A percentile compares a stretch with the other conserved stretches of the same genome.
These are phyloP conservation scores for Notothenia rossii DNA, from an alignment of 2,113 vertebrate species.

Conservation along the genomic window DNA sequence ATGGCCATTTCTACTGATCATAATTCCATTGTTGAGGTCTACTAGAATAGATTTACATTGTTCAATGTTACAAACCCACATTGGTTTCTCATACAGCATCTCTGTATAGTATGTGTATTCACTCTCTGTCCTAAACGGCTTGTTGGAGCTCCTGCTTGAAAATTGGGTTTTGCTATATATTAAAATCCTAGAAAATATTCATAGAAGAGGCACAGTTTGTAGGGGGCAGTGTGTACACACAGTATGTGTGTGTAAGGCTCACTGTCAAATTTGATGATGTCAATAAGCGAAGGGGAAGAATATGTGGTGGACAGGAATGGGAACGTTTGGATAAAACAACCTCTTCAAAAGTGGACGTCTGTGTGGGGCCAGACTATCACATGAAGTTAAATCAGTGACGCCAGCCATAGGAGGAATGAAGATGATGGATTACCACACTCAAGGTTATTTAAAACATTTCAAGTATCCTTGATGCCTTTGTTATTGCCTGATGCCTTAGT, in stretches of 20 bases:
- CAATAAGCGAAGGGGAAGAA: slow-evolving; percentile 28
- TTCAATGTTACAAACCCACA: too few relatives aligned
- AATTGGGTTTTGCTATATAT: not conserved
- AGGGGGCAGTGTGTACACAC: not conserved
- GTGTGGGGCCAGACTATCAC: not conserved
- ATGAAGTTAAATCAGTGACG: not conserved
- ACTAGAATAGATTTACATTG: too few relatives aligned
- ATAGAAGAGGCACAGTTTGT: not conserved
- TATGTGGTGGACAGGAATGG: slow-evolving; percentile 36
- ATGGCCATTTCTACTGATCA: too few relatives aligned
- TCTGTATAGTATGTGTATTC: too few relatives aligned
- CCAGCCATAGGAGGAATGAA: not conserved
- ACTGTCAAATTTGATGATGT: slow-evolving; percentile 32
- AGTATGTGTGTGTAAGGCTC: not conserved
- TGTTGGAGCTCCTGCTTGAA: too few relatives aligned
- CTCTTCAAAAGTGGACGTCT: not conserved
- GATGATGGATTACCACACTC: not conserved
- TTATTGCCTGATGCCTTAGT: too few relatives aligned
- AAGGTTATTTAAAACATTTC: not conserved
- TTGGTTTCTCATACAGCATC: too few relatives aligned
- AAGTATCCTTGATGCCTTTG: not conserved
- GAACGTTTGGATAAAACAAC: slow-evolving; percentile 3
- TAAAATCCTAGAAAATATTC: not conserved
- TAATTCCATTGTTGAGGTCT: too few relatives aligned
- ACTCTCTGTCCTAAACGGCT: too few relatives aligned